Conservation (phyloP, 2,888 invertebrate species). For the Dicyrtomina minuta region DNA sequence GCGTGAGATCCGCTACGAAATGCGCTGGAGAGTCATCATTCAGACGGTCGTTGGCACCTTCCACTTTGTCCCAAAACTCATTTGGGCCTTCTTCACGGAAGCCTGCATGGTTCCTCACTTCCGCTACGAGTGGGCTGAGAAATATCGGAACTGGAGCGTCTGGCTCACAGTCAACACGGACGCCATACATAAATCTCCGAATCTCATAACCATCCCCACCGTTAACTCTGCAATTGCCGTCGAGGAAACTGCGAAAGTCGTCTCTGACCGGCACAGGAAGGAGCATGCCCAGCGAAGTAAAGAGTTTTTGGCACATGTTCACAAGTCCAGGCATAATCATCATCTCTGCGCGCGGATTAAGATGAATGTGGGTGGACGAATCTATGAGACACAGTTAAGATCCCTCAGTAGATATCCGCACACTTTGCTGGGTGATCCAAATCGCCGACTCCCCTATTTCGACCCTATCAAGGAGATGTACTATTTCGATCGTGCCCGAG, state of each 20-base stretch:
- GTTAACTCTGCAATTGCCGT: neutral
- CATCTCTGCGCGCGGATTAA: slow-evolving; percentile 21
- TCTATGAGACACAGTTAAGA: slow-evolving; percentile 35
- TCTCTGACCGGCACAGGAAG: no score
- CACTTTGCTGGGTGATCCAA: slow-evolving; percentile 35
- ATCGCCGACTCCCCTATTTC: slow-evolving; percentile 17
- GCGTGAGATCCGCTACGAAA: no score
- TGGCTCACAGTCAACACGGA: no score
- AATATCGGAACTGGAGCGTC: slow-evolving; percentile 11
- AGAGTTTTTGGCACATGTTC: no score
- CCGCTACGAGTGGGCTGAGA: slow-evolving; percentile 13
- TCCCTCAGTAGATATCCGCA: slow-evolving; percentile 29
- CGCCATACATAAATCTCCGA: neutral
- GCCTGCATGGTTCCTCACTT: slow-evolving; percentile 2
- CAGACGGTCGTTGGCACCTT: no score
- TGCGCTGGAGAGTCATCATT: no score
- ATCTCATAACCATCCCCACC: neutral
- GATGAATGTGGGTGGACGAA: slow-evolving; percentile 33
- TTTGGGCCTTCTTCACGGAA: slow-evolving; percentile 6
- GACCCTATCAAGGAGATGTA: slow-evolving; percentile 31
- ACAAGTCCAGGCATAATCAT: slow-evolving; percentile 33
- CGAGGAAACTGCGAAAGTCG: neutral
- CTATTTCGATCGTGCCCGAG: slow-evolving; percentile 34
- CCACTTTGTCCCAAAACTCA: no score
- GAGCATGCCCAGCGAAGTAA: no score